A percentile compares a stretch with the other conserved stretches of the same genome.
Evolutionary conservation across 2,797 vertebrate genomes (phyloP).

Genomic region (Steatocranus sp.): DNA sequence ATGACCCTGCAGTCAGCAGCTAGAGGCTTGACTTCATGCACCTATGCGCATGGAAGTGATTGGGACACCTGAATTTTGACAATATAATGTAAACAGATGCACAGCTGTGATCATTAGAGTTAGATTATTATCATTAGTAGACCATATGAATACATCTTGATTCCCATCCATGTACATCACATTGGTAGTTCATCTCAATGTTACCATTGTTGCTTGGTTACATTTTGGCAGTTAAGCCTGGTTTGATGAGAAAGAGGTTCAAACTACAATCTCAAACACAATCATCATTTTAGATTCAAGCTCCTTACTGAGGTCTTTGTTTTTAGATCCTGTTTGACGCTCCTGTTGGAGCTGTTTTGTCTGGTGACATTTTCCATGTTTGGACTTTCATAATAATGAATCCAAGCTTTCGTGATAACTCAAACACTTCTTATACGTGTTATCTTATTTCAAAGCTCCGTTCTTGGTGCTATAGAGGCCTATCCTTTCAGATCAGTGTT

Average conservation of each 20-base stretch:
- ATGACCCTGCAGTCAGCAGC: background rate
- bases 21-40: fast-evolving
- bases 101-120: background rate
- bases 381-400: fast-evolving
- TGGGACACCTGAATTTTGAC: background rate
- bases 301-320: fast-evolving
- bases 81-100: background rate
- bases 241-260: background rate
- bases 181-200: background rate
- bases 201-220: background rate
- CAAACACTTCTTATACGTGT: background rate
- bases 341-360: background rate
- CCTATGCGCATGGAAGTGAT: background rate
- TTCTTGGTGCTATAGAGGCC: background rate
- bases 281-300: fast-evolving
- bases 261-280: background rate
- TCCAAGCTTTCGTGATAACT: background rate
- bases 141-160: fast-evolving
- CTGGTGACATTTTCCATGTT: background rate
- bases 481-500: background rate
- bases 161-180: background rate
- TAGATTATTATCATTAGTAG: background rate
- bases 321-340: background rate
- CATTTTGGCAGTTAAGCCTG: background rate
- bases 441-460: fast-evolving